Conservation (phyloP, 2,888 invertebrate species). For the Melieria omissa region DNA sequence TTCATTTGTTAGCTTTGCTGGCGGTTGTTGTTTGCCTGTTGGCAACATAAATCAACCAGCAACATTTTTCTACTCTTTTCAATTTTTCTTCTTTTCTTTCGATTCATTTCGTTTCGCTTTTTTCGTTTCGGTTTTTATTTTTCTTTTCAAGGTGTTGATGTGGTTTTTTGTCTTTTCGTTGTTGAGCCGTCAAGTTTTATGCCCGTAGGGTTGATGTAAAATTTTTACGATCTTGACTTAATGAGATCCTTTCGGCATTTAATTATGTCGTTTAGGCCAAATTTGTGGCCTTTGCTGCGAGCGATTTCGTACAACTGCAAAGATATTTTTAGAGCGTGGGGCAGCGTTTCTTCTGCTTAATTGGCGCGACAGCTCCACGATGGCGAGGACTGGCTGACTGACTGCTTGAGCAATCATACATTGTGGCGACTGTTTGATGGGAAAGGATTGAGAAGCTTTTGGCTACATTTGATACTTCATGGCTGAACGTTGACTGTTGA, state of each 20-base stretch:
- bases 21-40: slow-evolving; percentile 16
- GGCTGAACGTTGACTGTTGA: no score
- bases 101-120: background rate
- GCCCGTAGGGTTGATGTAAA: slow-evolving; percentile 16
- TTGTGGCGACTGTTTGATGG: no score
- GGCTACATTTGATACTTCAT: no score
- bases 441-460: no score
- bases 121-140: background rate
- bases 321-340: no score
- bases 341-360: no score
- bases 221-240: slow-evolving; percentile 4
- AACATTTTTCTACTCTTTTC: background rate
- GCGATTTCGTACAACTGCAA: no score
- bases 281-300: background rate
- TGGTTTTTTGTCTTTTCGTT: background rate
- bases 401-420: no score
- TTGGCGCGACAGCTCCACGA: no score
- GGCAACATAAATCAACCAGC: slow-evolving; percentile 16
- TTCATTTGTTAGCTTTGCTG: no score
- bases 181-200: background rate
- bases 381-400: no score
- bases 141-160: background rate
- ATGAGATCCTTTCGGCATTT: slow-evolving; percentile 16
- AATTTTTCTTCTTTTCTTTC: background rate
- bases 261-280: slow-evolving; percentile 19